phyloP scores from a whole-genome alignment of 2,797 vertebrate genomes.

The Buphagus erythrorhynchus region DNA sequence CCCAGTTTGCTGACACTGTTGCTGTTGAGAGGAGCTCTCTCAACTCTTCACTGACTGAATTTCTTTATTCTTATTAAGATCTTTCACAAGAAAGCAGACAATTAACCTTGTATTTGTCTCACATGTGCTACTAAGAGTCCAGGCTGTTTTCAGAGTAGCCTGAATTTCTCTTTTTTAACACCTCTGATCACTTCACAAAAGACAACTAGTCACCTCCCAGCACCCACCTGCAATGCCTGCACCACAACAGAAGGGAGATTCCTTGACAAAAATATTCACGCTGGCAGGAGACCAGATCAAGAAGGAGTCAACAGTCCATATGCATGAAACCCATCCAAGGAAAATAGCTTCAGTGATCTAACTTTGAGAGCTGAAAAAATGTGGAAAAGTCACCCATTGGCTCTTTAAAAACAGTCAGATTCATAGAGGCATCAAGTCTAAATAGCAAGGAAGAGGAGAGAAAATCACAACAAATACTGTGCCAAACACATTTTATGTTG shows the following conservation, averaged over 20 bases:
- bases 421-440: not conserved
- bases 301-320: slow-evolving; percentile 30
- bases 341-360: slow-evolving; percentile 64
- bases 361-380: slow-evolving; percentile 21
- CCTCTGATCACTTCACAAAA: not conserved
- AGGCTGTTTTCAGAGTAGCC: not conserved
- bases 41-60: not conserved
- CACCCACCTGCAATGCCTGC: not conserved
- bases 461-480: not conserved
- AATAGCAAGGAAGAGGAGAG: slow-evolving; percentile 1
- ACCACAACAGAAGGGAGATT: not conserved
- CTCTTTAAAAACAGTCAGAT: slow-evolving; percentile 53
- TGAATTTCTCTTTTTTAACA: not conserved
- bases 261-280: slow-evolving; percentile 36
- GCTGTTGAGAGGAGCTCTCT: not conserved
- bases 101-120: not conserved
- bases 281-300: slow-evolving; percentile 40
- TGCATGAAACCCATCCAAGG: slow-evolving; percentile 46
- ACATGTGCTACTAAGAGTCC: not conserved
- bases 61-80: not conserved
- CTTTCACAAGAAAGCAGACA: not conserved
- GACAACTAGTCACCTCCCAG: not conserved
- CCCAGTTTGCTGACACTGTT: not conserved
- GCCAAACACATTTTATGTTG: not conserved
- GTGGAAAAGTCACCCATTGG: slow-evolving; percentile 67